Evolutionary conservation across 2,113 vertebrate species (phyloP), one percentile per base, ranked within the genome.

Genomic region (Phainopepla nitens): DNA sequence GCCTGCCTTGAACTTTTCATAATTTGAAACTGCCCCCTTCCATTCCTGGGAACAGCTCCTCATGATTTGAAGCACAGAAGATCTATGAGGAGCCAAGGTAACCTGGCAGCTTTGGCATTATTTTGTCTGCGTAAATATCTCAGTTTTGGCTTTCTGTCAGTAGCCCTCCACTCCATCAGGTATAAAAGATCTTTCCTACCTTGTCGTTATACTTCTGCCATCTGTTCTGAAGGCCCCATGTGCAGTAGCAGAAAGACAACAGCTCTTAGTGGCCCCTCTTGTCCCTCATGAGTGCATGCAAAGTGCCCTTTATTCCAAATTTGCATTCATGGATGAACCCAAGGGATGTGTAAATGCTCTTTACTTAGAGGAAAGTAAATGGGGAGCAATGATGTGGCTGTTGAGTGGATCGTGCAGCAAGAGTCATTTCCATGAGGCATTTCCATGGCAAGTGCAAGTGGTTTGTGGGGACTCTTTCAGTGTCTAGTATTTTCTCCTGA

Each of bases 1-100:
- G 22, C 56, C 45, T 36, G 42, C 65, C 65, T 62, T 57, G 25
- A 78, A 49, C 31, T 53, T 73, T 2, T 10, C 29, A 9, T 49
- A 1, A 25, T 39, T 50, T 36, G 13, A 36, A 3, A 36, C 14
- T n/a, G 22, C 16, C 24, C 13, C 11, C 44, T 72, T 78, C 82
- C 17, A 0, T 33, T 78, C 72, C 44, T 81, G 73, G 51, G 19
- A 89, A 42, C 9, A 50, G 62, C 28, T 20, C 53, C 44, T 90
- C 0, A 0, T n/a, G 53, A 36, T 29, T 25, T 44, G 15, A 35
- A 68, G 44, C 5, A 0, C 54, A 24, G 21, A 61, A 44, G 49
- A 45, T 53, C 33, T 42, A 27, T 2, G 64, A 78, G 64, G 41
- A 77, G 64, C n/a, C 18, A 23, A 57, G 18, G 35, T 9, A 54